Percentiles rank a stretch among this genome's conserved stretches.
phyloP scores from a whole-genome alignment of 1,140 invertebrate genomes.

The Plutomurus gul region DNA sequence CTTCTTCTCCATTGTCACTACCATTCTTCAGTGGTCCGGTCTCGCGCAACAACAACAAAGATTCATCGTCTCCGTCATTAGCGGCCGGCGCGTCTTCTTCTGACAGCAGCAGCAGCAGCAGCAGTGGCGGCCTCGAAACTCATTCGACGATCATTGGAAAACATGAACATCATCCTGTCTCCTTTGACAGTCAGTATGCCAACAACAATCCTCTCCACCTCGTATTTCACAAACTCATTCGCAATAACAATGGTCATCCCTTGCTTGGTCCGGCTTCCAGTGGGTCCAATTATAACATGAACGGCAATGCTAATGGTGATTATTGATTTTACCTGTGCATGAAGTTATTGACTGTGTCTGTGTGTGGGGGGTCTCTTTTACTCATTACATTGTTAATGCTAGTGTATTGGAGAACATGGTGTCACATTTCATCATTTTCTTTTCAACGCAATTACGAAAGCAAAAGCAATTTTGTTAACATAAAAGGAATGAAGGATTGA shows the following conservation, averaged over 20 bases:
- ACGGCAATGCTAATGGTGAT: background rate
- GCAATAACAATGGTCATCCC: background rate
- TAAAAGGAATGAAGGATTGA: too few species aligned
- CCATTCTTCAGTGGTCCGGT: slow-evolving; percentile 10
- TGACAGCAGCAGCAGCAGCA: background rate
- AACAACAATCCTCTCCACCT: background rate
- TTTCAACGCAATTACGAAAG: too few species aligned
- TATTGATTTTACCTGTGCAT: background rate
- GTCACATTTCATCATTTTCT: too few species aligned
- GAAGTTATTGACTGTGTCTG: too few species aligned
- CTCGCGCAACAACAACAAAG: too few species aligned
- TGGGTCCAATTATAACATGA: background rate
- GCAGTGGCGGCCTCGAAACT: background rate
- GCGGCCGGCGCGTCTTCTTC: background rate
- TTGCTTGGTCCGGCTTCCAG: background rate
- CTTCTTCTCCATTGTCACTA: background rate
- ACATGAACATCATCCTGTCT: slow-evolving; percentile 2
- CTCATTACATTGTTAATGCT: too few species aligned
- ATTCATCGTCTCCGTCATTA: background rate
- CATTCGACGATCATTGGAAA: background rate
- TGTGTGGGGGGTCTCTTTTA: too few species aligned
- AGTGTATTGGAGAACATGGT: too few species aligned
- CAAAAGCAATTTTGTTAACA: too few species aligned
- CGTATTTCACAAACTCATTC: background rate
- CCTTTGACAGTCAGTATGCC: background rate